phyloP scores from a whole-genome alignment of 2,888 invertebrate species.

The Clepsis dumicolana region DNA sequence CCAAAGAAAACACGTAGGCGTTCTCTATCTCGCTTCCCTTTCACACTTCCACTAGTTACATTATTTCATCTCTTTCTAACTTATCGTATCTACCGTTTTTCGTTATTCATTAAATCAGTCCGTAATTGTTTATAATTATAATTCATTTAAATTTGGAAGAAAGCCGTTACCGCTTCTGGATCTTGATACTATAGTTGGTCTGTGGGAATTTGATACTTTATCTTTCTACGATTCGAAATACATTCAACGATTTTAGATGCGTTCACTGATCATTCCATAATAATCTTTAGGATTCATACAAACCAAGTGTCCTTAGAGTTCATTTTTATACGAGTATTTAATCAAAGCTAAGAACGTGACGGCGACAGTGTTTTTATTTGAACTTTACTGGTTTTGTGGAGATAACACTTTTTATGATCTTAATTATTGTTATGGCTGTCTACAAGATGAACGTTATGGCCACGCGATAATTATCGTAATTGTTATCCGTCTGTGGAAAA shows the following conservation, averaged over 20 bases:
- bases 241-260: constrained; percentile 13
- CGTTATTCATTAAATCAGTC: constrained; percentile 77
- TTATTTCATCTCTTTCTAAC: constrained; percentile 64
- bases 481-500: constrained; percentile 71
- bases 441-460: constrained; percentile 66
- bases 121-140: constrained; percentile 84
- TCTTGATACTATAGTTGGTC: constrained; percentile 68
- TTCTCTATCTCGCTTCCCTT: constrained; percentile 70
- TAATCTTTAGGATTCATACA: constrained; percentile 41
- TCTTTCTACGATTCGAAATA: constrained; percentile 56
- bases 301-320: constrained; percentile 21
- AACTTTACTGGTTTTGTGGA: constrained; percentile 76
- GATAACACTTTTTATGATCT: constrained; percentile 78
- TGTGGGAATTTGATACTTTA: constrained; percentile 79
- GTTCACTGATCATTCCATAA: constrained; percentile 32
- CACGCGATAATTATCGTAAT: constrained; percentile 80
- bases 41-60: constrained; percentile 57
- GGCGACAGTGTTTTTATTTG: constrained; percentile 76
- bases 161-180: constrained; percentile 67
- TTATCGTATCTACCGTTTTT: constrained; percentile 60
- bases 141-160: constrained; percentile 77
- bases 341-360: constrained; percentile 72
- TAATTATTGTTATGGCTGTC: constrained; percentile 77
- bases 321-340: constrained; percentile 56
- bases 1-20: constrained; percentile 80